phyloP scores from a whole-genome alignment of 2,113 vertebrate species.

The Catagonus wagneri region DNA sequence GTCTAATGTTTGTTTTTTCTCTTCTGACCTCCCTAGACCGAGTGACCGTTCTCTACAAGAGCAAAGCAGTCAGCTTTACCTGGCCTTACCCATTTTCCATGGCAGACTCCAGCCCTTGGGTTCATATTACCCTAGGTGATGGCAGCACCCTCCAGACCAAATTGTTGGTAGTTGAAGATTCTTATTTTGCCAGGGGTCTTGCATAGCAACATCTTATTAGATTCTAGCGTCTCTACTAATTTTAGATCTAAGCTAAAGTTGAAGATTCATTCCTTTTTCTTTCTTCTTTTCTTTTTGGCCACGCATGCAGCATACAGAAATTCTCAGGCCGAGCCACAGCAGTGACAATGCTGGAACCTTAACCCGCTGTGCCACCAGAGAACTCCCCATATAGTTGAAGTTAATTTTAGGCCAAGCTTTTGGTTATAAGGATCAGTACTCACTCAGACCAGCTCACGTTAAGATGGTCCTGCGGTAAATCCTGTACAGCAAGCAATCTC shows the following conservation, averaged over 20 bases:
- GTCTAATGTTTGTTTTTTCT: slow-evolving; percentile 58
- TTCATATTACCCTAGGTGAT: slow-evolving; percentile 93
- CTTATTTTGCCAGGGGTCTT: slow-evolving; percentile 77
- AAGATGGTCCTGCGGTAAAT: background rate
- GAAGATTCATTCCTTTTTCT: background rate
- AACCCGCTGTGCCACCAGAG: no score
- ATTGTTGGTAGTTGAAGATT: slow-evolving; percentile 93
- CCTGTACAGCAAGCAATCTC: background rate
- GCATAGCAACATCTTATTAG: slow-evolving; percentile 65
- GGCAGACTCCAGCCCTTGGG: slow-evolving; percentile 92
- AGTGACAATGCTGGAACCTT: no score
- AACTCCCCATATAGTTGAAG: background rate
- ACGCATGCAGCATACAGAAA: no score
- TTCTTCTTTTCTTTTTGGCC: no score
- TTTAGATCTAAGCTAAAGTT: slow-evolving; percentile 71
- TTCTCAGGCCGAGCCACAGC: no score
- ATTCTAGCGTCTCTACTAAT: slow-evolving; percentile 61
- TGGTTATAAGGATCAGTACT: background rate
- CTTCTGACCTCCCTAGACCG: slow-evolving; percentile 87
- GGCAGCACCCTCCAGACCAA: slow-evolving; percentile 94
- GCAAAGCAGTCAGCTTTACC: slow-evolving; percentile 92
- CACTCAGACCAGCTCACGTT: background rate
- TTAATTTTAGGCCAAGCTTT: slow-evolving; percentile 27
- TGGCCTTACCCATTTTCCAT: slow-evolving; percentile 91
- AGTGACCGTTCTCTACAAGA: slow-evolving; percentile 94